Evolutionary conservation across 2,113 vertebrate genomes (phyloP).

Genomic region (Macroglossus sobrinus): DNA sequence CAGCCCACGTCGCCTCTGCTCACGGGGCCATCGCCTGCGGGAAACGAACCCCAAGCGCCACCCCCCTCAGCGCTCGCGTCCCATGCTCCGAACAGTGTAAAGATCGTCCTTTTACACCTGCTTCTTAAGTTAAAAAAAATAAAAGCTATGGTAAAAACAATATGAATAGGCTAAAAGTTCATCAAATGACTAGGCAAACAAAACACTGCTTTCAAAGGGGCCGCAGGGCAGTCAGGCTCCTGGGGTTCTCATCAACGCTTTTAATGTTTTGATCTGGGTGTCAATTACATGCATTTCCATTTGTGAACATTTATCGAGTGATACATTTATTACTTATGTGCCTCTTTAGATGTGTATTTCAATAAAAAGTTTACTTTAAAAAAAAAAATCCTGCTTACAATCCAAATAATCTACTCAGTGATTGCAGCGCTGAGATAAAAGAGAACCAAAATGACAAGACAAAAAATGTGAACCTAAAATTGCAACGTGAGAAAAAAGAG

Average conservation of each 20-base stretch:
- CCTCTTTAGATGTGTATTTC: background rate
- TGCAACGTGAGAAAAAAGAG: background rate
- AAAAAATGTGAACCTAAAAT: background rate
- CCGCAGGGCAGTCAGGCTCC: background rate
- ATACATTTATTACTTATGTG: background rate
- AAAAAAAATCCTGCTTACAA: background rate
- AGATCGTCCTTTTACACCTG: background rate
- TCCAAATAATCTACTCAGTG: background rate
- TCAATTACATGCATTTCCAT: background rate
- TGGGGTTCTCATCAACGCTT: background rate
- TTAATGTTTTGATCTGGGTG: background rate
- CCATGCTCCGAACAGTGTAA: background rate
- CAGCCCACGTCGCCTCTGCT: background rate
- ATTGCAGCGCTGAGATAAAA: background rate
- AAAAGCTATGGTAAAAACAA: background rate
- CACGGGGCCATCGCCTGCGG: background rate
- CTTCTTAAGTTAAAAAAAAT: constrained; percentile 26
- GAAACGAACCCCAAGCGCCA: background rate
- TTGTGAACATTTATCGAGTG: background rate
- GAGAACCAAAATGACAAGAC: background rate
- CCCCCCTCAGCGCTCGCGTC: background rate
- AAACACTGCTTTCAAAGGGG: background rate
- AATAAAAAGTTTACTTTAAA: background rate
- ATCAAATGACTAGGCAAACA: background rate
- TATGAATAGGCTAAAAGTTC: background rate